Conservation (phyloP, 2,113 vertebrate genomes). For the Lipotes vexillifer region DNA sequence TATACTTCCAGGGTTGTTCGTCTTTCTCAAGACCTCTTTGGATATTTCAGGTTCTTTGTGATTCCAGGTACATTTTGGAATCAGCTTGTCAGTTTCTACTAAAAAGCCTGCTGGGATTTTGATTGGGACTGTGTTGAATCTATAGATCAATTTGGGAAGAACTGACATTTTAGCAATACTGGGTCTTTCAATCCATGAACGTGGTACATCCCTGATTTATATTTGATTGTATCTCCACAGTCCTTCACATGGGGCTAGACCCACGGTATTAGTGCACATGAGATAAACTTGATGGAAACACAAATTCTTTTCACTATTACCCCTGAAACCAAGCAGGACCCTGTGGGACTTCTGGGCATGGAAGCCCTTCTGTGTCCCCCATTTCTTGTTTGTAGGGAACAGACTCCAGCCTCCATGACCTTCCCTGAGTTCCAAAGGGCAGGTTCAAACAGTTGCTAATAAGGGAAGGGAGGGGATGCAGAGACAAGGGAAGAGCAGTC, state of each 20-base stretch:
- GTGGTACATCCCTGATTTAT: neutral
- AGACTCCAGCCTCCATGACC: neutral
- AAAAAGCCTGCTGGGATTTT: neutral
- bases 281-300: neutral
- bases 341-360: neutral
- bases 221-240: neutral
- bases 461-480: neutral
- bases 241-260: neutral
- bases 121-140: neutral
- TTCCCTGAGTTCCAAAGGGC: neutral
- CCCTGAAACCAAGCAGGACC: neutral
- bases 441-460: neutral
- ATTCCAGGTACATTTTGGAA: neutral
- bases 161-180: neutral
- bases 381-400: neutral
- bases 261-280: neutral
- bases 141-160: neutral
- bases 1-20: neutral
- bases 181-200: neutral
- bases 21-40: neutral
- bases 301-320: neutral
- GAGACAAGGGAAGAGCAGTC: neutral
- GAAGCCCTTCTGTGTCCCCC: neutral
- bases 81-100: neutral
- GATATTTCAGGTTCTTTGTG: neutral